These are phyloP conservation scores for Cyrtorhinus lividipennis DNA, from an alignment of 1,140 invertebrate genomes.

Conservation along the genomic window DNA sequence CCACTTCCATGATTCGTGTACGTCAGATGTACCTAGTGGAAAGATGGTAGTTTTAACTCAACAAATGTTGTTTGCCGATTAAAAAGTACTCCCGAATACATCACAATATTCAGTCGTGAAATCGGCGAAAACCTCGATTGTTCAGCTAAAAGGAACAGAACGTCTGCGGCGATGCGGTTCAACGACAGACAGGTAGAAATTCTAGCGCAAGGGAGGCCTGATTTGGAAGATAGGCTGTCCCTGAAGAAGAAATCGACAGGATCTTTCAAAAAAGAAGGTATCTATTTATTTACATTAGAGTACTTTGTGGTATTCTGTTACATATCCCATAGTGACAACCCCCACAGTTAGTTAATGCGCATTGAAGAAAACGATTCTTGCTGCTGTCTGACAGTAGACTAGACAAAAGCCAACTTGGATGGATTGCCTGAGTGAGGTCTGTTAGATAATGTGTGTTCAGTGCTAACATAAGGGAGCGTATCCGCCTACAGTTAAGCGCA, in stretches of 20 bases:
- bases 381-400: not conserved
- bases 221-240: not conserved
- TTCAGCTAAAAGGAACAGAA: no score
- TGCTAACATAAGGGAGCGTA: not conserved
- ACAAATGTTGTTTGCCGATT: no score
- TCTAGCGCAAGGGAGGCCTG: not conserved
- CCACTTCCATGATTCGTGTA: no score
- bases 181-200: not conserved
- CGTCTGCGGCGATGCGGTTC: no score
- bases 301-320: not conserved
- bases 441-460: not conserved
- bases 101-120: no score
- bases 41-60: no score
- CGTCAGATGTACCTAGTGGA: no score
- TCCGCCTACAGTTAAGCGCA: no score
- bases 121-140: no score
- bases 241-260: not conserved
- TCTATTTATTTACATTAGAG: not conserved
- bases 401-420: not conserved
- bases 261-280: not conserved
- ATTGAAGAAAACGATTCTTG: not conserved
- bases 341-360: no score
- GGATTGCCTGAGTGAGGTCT: not conserved
- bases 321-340: no score
- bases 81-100: no score